phyloP scores from a whole-genome alignment of 2,113 vertebrate genomes.

The Tyto alba region DNA sequence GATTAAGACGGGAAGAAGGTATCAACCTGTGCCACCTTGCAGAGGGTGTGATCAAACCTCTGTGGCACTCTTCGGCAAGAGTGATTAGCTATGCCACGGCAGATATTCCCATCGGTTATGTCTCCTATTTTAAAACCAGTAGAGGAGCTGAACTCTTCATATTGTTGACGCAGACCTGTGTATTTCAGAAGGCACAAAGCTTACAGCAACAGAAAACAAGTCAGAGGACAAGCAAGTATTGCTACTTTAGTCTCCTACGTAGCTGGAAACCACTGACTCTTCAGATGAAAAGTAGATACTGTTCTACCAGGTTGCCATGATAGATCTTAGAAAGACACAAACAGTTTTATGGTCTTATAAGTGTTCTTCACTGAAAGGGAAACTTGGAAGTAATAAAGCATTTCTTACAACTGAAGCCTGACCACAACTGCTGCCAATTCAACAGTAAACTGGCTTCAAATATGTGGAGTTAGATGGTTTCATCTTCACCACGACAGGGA shows the following conservation, averaged over 20 bases:
- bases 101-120: background rate
- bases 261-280: background rate
- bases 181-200: background rate
- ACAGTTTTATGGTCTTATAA: slow-evolving; percentile 8
- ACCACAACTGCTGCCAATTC: slow-evolving; percentile 26
- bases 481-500: slow-evolving; percentile 20
- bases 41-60: background rate
- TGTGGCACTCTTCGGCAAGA: background rate
- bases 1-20: background rate
- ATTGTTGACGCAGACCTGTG: background rate
- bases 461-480: slow-evolving; percentile 16
- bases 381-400: slow-evolving; percentile 46
- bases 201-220: background rate
- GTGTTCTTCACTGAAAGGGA: slow-evolving; percentile 24
- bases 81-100: background rate
- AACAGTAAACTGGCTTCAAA: slow-evolving; percentile 7
- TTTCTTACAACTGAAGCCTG: slow-evolving; percentile 34
- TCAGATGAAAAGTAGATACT: background rate
- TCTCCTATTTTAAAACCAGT: background rate
- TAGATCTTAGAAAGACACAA: background rate
- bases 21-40: background rate
- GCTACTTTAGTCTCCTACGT: background rate
- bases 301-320: background rate
- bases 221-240: background rate
- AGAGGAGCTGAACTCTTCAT: background rate